Percentiles rank a stretch among this genome's conserved stretches.
Evolutionary conservation across 2,113 vertebrate genomes (phyloP).

Genomic region (Loxodonta africana): DNA sequence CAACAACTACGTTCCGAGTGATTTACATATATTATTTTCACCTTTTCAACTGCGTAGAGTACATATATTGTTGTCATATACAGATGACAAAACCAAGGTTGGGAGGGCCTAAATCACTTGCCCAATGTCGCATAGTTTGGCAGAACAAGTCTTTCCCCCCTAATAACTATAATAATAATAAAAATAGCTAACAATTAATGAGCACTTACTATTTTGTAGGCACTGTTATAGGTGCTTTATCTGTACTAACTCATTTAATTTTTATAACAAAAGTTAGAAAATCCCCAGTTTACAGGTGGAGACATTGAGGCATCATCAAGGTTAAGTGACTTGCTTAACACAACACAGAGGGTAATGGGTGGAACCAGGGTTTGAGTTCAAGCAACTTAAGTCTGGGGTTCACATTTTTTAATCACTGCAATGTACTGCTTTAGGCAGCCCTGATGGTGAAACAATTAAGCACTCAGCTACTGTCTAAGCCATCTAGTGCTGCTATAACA

Average conservation of each 20-base stretch:
- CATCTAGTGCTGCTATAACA: too few species aligned
- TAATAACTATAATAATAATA: not conserved
- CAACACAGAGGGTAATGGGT: not conserved
- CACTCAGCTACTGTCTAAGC: not conserved
- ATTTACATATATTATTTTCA: not conserved
- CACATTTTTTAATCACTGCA: not conserved
- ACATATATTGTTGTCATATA: not conserved
- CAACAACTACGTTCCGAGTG: not conserved
- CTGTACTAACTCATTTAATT: conserved; percentile 9
- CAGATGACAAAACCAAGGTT: not conserved
- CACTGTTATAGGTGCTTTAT: not conserved
- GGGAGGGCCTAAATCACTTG: not conserved
- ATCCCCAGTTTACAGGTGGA: conserved; percentile 20
- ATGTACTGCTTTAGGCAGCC: too few species aligned
- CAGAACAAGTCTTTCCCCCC: not conserved
- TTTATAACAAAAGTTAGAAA: not conserved
- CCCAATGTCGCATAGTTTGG: not conserved
- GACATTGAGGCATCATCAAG: not conserved
- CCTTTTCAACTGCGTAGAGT: not conserved
- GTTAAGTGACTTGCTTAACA: not conserved
- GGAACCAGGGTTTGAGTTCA: not conserved
- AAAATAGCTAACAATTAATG: not conserved
- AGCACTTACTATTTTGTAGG: not conserved
- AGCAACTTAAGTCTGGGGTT: not conserved
- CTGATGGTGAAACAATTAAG: not conserved